Evolutionary conservation across 2,888 invertebrate genomes (phyloP).

Genomic region (Leucophora obtusa): DNA sequence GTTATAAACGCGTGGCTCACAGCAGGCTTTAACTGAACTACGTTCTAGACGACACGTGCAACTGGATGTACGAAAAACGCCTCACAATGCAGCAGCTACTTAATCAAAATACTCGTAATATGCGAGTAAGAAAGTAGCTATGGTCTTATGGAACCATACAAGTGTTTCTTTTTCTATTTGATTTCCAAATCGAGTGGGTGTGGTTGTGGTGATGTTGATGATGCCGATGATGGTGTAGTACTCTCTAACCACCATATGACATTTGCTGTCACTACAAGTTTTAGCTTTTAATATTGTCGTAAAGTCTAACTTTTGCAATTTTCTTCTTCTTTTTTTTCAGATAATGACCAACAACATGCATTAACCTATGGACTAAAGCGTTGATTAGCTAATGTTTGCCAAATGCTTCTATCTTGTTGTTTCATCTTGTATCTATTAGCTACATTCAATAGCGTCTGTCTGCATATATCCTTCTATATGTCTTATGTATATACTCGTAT

Average conservation of each 20-base stretch:
- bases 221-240: neutral
- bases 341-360: conserved; percentile 40
- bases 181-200: conserved; percentile 52
- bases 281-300: neutral
- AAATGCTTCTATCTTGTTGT: conserved; percentile 49
- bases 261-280: conserved; percentile 58
- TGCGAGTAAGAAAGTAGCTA: conserved; percentile 28
- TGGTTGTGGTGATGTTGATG: conserved; percentile 5
- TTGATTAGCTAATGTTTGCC: conserved; percentile 16
- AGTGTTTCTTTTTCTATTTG: conserved; percentile 44
- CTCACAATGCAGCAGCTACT: conserved; percentile 43
- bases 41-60: conserved; percentile 46
- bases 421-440: conserved; percentile 64
- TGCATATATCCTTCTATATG: neutral
- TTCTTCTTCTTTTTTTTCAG: neutral
- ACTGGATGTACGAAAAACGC: conserved; percentile 41
- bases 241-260: conserved; percentile 34
- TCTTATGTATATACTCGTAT: too few relatives aligned
- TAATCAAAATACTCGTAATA: conserved; percentile 32
- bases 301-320: neutral
- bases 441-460: conserved; percentile 46
- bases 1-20: conserved; percentile 58
- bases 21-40: conserved; percentile 38
- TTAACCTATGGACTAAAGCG: conserved; percentile 23
- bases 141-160: conserved; percentile 49